Conservation (phyloP, 2,113 vertebrate genomes). For the Erythrolamprus reginae region DNA sequence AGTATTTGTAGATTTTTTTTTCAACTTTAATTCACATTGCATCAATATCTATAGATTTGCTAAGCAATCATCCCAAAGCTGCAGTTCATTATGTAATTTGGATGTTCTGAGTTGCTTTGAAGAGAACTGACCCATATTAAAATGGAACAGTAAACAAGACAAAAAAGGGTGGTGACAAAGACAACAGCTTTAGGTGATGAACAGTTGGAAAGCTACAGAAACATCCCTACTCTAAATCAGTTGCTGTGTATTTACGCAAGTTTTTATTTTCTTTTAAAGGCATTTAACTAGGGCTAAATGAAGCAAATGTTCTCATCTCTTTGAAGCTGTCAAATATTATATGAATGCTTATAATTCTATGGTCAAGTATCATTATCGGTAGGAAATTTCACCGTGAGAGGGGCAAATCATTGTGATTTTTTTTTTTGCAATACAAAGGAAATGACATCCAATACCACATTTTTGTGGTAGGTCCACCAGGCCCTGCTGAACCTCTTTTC, state of each 20-base stretch:
- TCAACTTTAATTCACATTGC: background rate
- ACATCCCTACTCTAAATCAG: background rate
- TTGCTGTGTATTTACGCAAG: background rate
- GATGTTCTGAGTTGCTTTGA: background rate
- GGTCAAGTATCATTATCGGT: background rate
- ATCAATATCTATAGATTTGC: background rate
- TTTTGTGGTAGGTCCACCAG: background rate
- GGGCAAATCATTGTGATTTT: background rate
- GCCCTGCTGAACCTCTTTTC: background rate
- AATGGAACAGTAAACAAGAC: background rate
- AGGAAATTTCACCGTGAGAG: background rate
- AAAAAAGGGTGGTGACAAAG: background rate
- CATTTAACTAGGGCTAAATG: background rate
- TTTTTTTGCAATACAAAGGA: background rate
- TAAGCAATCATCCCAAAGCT: background rate
- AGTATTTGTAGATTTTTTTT: background rate
- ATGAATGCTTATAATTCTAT: background rate
- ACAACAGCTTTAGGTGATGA: background rate
- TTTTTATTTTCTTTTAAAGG: background rate
- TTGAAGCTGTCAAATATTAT: background rate
- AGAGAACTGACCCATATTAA: background rate
- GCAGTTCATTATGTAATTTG: background rate
- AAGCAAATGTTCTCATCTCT: background rate
- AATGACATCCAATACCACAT: too few relatives aligned
- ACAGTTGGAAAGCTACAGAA: background rate